A percentile compares a stretch with the other conserved stretches of the same genome.
Conservation (phyloP, 1,140 invertebrate genomes). For the Nasonia longicornis region DNA sequence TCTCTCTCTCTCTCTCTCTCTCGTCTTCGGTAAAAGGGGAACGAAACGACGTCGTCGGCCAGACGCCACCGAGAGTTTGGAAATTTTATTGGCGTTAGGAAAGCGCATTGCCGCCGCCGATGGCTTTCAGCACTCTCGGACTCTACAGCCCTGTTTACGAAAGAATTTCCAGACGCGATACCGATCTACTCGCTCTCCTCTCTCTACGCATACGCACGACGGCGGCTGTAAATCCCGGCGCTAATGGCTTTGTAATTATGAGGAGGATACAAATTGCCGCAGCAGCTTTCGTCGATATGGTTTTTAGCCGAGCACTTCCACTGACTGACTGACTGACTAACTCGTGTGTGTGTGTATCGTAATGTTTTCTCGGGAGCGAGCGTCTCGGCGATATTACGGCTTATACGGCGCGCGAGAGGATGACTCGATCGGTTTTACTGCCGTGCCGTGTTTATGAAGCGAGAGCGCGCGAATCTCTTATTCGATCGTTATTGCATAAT, state of each 20-base stretch:
- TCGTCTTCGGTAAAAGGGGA: slow-evolving; percentile 19
- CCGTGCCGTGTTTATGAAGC: not conserved
- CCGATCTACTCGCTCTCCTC: slow-evolving; percentile 8
- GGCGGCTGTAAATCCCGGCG: slow-evolving; percentile 8
- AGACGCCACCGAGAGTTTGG: slow-evolving; percentile 40
- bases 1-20: slow-evolving; percentile 21
- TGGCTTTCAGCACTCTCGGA: slow-evolving; percentile 10
- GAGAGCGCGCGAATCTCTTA: not conserved
- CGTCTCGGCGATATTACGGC: not conserved
- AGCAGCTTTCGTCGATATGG: not conserved
- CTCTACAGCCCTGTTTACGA: slow-evolving; percentile 19
- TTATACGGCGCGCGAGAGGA: not conserved
- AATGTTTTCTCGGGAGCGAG: not conserved
- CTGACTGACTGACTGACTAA: not conserved
- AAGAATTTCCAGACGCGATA: slow-evolving; percentile 29
- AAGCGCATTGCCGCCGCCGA: slow-evolving; percentile 10
- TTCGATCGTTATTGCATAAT: not conserved
- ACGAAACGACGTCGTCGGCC: slow-evolving; percentile 19
- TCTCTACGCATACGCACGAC: not conserved
- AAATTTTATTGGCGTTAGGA: slow-evolving; percentile 38
- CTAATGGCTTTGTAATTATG: slow-evolving; percentile 43
- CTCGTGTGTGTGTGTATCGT: not conserved
- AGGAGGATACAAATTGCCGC: slow-evolving; percentile 27
- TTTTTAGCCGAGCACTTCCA: not conserved
- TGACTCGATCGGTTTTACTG: slow-evolving; percentile 18